These are phyloP conservation scores for Papilio elwesi DNA, from an alignment of 2,888 invertebrate species.

Conservation along the genomic window DNA sequence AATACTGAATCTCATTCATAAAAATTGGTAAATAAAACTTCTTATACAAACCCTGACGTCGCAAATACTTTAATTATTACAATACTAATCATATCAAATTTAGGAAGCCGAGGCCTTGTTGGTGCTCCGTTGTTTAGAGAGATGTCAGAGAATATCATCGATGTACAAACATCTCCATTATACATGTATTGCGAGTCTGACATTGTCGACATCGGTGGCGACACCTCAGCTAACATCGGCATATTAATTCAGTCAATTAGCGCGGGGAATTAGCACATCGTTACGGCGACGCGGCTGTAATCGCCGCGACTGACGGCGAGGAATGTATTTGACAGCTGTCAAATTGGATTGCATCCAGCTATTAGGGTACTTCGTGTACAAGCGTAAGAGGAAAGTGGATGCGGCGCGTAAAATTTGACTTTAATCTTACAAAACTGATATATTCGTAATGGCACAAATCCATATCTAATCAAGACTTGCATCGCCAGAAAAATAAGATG, in stretches of 20 bases:
- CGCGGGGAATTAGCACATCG: conserved; percentile 69
- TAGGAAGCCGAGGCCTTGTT: not conserved
- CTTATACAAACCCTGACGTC: no score
- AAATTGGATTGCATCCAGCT: conserved; percentile 80
- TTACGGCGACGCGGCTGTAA: conserved; percentile 63
- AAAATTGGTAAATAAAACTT: no score
- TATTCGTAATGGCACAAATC: no score
- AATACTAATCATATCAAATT: no score
- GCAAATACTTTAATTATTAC: no score
- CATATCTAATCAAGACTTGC: no score
- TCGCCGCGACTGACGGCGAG: conserved; percentile 71
- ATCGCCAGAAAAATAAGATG: no score
- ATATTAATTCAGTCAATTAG: conserved; percentile 63
- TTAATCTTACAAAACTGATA: not conserved
- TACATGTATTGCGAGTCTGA: conserved; percentile 12
- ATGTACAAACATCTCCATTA: not conserved
- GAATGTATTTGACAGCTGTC: conserved; percentile 82
- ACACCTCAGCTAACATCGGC: conserved; percentile 63
- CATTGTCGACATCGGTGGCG: conserved; percentile 13
- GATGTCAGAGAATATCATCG: not conserved
- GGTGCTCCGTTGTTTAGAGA: not conserved
- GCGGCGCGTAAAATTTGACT: conserved; percentile 22
- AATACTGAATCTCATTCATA: no score
- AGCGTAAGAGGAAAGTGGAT: conserved; percentile 56
- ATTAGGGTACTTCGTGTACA: conserved; percentile 73